Percentiles rank a stretch among this genome's conserved stretches.
These are phyloP conservation scores for Scelioninae gen. 2 DNA, from an alignment of 2,888 invertebrate genomes.

Conservation along the genomic window DNA sequence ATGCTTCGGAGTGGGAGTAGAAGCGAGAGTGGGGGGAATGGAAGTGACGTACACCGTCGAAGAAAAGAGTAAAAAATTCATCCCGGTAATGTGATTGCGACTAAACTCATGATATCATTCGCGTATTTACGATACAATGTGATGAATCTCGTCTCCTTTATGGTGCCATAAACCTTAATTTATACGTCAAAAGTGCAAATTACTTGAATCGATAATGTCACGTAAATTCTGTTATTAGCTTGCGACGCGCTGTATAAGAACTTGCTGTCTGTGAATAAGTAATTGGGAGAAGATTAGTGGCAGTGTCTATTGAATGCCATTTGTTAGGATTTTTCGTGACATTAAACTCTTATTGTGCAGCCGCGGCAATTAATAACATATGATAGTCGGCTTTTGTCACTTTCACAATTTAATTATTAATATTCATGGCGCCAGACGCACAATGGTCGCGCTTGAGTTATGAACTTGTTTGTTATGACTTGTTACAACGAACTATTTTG, in stretches of 20 bases:
- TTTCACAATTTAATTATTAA: conserved; percentile 53
- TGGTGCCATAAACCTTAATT: conserved; percentile 42
- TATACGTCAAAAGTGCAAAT: conserved; percentile 49
- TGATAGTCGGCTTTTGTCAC: conserved; percentile 50
- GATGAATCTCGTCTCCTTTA: conserved; percentile 48
- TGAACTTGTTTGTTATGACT: conserved; percentile 42
- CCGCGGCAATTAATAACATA: conserved; percentile 52
- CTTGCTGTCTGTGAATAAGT: conserved; percentile 28
- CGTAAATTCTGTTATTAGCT: conserved; percentile 55
- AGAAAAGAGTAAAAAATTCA: conserved; percentile 24
- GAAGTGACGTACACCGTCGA: background rate
- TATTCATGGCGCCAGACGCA: conserved; percentile 34
- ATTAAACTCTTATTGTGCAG: conserved; percentile 47
- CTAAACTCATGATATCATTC: conserved; percentile 12
- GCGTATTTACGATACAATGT: conserved; percentile 39
- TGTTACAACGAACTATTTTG: conserved; percentile 42
- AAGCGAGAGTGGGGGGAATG: too few species aligned
- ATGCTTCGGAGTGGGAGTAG: background rate
- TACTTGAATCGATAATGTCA: conserved; percentile 52
- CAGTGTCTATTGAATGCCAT: conserved; percentile 42
- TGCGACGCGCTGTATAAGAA: conserved; percentile 13
- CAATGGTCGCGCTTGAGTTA: conserved; percentile 36
- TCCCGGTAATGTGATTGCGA: conserved; percentile 29
- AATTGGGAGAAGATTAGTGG: conserved; percentile 50
- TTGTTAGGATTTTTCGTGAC: conserved; percentile 52